Percentiles rank a stretch among this genome's conserved stretches.
Conservation (phyloP, 2,888 invertebrate genomes). For the Noctua janthina region DNA sequence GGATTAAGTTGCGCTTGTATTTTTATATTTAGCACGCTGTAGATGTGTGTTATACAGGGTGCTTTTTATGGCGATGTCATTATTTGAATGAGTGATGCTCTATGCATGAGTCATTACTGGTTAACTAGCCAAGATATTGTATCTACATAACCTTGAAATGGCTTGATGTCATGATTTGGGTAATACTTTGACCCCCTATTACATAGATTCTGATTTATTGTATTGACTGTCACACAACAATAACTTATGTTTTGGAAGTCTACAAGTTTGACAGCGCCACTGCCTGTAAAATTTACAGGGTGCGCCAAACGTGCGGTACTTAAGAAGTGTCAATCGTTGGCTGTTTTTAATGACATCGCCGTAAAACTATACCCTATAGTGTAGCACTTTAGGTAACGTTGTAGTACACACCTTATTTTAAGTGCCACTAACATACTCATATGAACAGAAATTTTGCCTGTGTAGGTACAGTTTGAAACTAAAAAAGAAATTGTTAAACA, state of each 20-base stretch:
- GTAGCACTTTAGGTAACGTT: slow-evolving; percentile 25
- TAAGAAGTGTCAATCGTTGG: background rate
- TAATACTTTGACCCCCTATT: background rate
- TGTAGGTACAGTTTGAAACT: background rate
- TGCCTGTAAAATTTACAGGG: background rate
- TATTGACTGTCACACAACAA: background rate
- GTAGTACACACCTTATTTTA: slow-evolving; percentile 28
- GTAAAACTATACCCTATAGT: slow-evolving; percentile 5
- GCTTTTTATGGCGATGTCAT: slow-evolving; percentile 34
- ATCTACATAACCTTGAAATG: background rate
- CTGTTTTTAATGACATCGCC: slow-evolving; percentile 31
- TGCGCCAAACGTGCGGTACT: background rate
- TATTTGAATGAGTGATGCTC: background rate
- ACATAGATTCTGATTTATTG: background rate
- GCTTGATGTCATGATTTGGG: background rate
- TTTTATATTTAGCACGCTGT: slow-evolving; percentile 55
- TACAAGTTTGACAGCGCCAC: background rate
- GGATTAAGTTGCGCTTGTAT: slow-evolving; percentile 51
- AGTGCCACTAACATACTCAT: slow-evolving; percentile 35
- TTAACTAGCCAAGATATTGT: background rate
- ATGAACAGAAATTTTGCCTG: background rate
- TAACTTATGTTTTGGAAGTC: background rate
- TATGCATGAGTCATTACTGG: background rate
- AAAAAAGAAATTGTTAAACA: background rate
- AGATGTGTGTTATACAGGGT: slow-evolving; percentile 41